Conservation (phyloP, 2,797 vertebrate species). For the Hippocampus kuda region DNA sequence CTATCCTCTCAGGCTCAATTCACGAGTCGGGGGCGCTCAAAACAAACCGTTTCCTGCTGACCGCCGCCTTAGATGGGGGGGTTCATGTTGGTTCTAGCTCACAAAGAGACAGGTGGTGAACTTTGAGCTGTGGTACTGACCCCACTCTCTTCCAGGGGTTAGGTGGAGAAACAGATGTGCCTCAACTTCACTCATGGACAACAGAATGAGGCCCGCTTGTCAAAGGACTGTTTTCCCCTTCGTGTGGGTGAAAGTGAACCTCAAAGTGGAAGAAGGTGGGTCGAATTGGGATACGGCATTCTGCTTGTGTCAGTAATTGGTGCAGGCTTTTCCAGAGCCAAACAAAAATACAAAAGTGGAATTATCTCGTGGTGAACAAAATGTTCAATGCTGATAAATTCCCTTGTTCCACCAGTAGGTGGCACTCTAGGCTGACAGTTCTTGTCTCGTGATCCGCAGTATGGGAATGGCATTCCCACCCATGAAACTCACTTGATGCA, state of each 20-base stretch:
- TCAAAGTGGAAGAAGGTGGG: slow-evolving; percentile 63
- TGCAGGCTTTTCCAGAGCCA: slow-evolving; percentile 25
- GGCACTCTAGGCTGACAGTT: slow-evolving; percentile 34
- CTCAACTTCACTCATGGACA: slow-evolving; percentile 69
- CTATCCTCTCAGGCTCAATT: slow-evolving; percentile 38
- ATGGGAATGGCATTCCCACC: neutral
- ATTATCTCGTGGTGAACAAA: neutral
- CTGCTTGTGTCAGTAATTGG: slow-evolving; percentile 27
- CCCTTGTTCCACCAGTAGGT: slow-evolving; percentile 50
- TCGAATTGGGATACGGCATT: slow-evolving; percentile 63
- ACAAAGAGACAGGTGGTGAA: slow-evolving; percentile 71
- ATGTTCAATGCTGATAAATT: neutral
- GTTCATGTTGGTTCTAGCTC: slow-evolving; percentile 68
- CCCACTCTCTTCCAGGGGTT: slow-evolving; percentile 64
- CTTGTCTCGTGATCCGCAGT: neutral
- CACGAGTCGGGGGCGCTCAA: slow-evolving; percentile 63
- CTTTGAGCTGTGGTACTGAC: slow-evolving; percentile 62
- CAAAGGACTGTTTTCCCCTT: slow-evolving; percentile 62
- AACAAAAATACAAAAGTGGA: neutral
- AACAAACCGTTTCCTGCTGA: slow-evolving; percentile 58
- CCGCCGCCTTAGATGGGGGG: slow-evolving; percentile 38
- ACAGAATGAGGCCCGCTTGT: slow-evolving; percentile 66
- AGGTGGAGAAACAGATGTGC: slow-evolving; percentile 72
- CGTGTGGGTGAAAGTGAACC: slow-evolving; percentile 52
- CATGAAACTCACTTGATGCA: neutral